Base-by-base conservation (phyloP, 2,888 invertebrate species). In the Stenodema calcarata region DNA sequence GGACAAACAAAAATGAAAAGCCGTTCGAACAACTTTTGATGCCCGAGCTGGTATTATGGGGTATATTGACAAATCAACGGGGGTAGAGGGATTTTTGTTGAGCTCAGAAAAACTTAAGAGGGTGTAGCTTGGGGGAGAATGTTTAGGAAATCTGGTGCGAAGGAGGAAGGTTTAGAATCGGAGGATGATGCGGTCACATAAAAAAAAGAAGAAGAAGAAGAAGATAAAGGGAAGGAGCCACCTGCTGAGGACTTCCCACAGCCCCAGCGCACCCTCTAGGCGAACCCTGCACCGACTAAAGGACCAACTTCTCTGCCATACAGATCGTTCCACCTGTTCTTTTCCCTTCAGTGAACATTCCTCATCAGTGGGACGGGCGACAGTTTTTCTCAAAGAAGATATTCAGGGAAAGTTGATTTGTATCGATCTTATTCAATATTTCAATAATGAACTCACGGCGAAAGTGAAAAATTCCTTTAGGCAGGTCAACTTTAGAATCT, bases 221-320 rank as follows among this genome's bases (percentile, higher is more conserved):
- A 76, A 78, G 23, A 78, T 23, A 41, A 44, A 44, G 23, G 47
- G 44, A 23, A 41, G 54, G 18, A 80, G 80, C 80, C 80, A 80
- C 80, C 80, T 80, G 80, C 80, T 80, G 80, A 42, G 80, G 80
- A 80, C 80, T 80, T 80, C 80, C 80, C 80, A 80, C 54, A 80
- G 80, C 80, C 73, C 35, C 14, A 54, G 54, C 54, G 16, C 50
- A 27, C 78, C 78, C 78, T 44, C 41, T n/a, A 11, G 27, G 12
- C 27, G 18, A 18, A 18, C 62, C 18, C 62, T 62, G 9, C 62
- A n/a, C 50, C 50, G 50, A 50, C 50, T 50, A 50, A 14, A n/a
- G 50, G 50, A 50, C n/a, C n/a, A 50, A n/a, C 50, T 50, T 7
- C 50, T n/a, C 50, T 50, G 6, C 50, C 50, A 50, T 50, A 50